phyloP scores from a whole-genome alignment of 2,888 invertebrate genomes.

The Leucozona laternaria region DNA sequence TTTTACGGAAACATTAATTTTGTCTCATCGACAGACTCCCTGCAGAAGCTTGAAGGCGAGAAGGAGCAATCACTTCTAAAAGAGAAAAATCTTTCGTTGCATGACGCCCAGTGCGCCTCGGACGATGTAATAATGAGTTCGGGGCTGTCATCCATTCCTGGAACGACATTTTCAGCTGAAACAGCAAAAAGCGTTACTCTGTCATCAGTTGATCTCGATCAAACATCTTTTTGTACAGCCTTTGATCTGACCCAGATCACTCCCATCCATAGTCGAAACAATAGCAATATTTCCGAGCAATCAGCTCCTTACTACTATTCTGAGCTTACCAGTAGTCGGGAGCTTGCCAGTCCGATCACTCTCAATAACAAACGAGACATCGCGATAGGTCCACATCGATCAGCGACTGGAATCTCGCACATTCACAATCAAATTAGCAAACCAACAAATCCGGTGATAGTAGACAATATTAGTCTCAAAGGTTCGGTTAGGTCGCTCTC shows the following conservation, averaged over 20 bases:
- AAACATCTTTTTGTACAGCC: slow-evolving; percentile 76
- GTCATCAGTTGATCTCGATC: slow-evolving; percentile 76
- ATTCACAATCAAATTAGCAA: slow-evolving; percentile 88
- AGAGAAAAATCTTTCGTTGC: slow-evolving; percentile 76
- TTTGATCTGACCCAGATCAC: slow-evolving; percentile 79
- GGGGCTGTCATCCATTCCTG: slow-evolving; percentile 45
- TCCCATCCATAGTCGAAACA: slow-evolving; percentile 86
- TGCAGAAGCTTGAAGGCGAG: slow-evolving; percentile 79
- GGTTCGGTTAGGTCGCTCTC: slow-evolving; percentile 87
- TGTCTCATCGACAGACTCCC: slow-evolving; percentile 82
- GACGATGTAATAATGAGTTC: slow-evolving; percentile 70
- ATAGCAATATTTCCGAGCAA: slow-evolving; percentile 86
- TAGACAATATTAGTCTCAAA: slow-evolving; percentile 78
- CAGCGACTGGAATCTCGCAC: slow-evolving; percentile 87
- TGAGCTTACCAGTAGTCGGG: slow-evolving; percentile 84
- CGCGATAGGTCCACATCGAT: slow-evolving; percentile 85
- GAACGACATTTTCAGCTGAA: slow-evolving; percentile 58
- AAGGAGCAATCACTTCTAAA: slow-evolving; percentile 75
- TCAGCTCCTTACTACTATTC: slow-evolving; percentile 95
- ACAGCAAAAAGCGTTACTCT: slow-evolving; percentile 77
- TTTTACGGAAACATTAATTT: slow-evolving; percentile 83
- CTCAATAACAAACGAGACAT: slow-evolving; percentile 91
- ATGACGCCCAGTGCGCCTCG: slow-evolving; percentile 76
- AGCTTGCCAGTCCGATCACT: slow-evolving; percentile 84
- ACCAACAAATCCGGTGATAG: slow-evolving; percentile 67